These are phyloP conservation scores for Ganaspis sp. DNA, from an alignment of 1,140 invertebrate genomes.

Conservation along the genomic window DNA sequence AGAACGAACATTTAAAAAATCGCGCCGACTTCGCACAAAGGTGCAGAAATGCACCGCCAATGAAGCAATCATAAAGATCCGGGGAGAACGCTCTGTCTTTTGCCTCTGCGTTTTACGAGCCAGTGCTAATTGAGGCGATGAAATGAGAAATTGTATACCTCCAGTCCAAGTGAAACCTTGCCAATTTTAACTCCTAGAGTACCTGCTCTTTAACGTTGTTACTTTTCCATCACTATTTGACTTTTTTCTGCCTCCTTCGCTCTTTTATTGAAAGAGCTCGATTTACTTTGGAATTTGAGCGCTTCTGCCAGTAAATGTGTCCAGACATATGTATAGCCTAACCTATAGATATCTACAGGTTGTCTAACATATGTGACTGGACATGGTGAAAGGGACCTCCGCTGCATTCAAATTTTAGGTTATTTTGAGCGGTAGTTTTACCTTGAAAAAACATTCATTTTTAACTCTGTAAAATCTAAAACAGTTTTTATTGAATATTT, in stretches of 20 bases:
- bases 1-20: conserved; percentile 46
- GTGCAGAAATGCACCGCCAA: conserved; percentile 26
- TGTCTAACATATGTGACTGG: too few species aligned
- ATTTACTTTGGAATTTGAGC: conserved; percentile 18
- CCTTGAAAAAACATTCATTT: too few species aligned
- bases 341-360: too few species aligned
- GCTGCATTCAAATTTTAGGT: too few species aligned
- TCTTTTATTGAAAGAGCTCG: conserved; percentile 7
- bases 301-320: too few species aligned
- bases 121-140: conserved; percentile 28
- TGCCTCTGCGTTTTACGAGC: conserved; percentile 12
- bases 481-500: too few species aligned
- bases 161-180: conserved; percentile 11
- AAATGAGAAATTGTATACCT: conserved; percentile 28
- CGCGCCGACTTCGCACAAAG: conserved; percentile 43
- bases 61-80: conserved; percentile 31
- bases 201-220: conserved; percentile 9
- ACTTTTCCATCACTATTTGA: background rate
- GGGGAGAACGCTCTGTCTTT: conserved; percentile 18
- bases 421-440: too few species aligned
- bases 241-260: background rate
- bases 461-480: too few species aligned
- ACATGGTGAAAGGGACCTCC: too few species aligned
- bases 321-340: too few species aligned
- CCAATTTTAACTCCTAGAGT: conserved; percentile 28